Evolutionary conservation across 1,140 invertebrate genomes (phyloP).

Genomic region (Panonychus citri): DNA sequence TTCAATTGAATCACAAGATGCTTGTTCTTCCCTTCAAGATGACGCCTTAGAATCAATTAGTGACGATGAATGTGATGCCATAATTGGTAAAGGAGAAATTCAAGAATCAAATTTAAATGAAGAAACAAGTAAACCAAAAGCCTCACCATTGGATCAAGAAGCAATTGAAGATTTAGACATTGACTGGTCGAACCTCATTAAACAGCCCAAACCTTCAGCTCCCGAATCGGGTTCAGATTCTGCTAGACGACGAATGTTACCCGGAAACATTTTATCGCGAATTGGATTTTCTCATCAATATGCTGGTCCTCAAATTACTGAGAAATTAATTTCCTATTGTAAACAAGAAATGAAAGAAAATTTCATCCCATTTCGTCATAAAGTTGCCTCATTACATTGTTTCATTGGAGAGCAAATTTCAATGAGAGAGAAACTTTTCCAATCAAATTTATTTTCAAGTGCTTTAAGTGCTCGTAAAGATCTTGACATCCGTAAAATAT

Average conservation of each 20-base stretch:
- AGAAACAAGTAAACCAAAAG: background rate
- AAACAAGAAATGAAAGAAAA: constrained; percentile 10
- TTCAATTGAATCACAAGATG: constrained; percentile 19
- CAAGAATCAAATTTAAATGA: constrained; percentile 1
- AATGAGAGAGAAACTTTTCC: constrained; percentile 1
- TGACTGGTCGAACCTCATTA: constrained; percentile 11
- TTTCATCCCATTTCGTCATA: constrained; percentile 2
- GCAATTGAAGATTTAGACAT: constrained; percentile 12
- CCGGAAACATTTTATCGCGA: constrained; percentile 10
- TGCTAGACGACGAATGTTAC: constrained; percentile 9
- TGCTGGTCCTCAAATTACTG: constrained; percentile 6
- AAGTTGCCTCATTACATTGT: constrained; percentile 12
- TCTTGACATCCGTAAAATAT: background rate
- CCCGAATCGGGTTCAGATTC: constrained; percentile 7
- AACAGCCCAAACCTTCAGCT: constrained; percentile 5
- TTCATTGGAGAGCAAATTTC: background rate
- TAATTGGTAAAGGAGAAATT: constrained; percentile 1
- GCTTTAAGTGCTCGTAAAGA: background rate
- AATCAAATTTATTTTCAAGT: background rate
- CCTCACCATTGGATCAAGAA: background rate
- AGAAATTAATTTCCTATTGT: constrained; percentile 9
- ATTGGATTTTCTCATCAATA: constrained; percentile 13
- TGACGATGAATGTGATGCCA: no score
- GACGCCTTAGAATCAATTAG: no score
- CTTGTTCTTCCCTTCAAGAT: background rate